These are phyloP conservation scores for Cladopsammia gracilis DNA, from an alignment of 64 coral and sea anemone species.

Conservation along the genomic window DNA sequence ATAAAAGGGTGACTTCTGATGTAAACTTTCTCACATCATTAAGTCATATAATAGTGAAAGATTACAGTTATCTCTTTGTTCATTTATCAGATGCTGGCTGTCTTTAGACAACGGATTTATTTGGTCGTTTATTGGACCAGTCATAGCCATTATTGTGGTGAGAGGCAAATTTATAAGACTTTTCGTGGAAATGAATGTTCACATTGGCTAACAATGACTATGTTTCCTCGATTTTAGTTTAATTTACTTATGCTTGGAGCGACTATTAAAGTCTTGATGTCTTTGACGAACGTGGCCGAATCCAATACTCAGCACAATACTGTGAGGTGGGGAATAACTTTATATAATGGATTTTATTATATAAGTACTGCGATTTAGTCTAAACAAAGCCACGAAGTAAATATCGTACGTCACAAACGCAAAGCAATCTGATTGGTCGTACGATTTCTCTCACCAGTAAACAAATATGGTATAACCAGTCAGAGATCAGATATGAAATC, in stretches of 20 bases:
- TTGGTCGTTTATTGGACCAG: constrained; percentile 33
- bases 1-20: too few relatives aligned
- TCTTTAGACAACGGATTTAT: neutral
- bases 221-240: neutral
- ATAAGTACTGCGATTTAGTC: too few relatives aligned
- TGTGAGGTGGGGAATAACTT: neutral
- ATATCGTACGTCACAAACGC: too few relatives aligned
- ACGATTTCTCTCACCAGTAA: too few relatives aligned
- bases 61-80: too few relatives aligned
- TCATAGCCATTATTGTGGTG: neutral
- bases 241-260: neutral
- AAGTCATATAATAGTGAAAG: too few relatives aligned
- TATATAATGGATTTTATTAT: neutral
- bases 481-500: too few relatives aligned
- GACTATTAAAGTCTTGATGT: constrained; percentile 11
- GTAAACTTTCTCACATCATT: too few relatives aligned
- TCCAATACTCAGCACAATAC: neutral
- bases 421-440: too few relatives aligned
- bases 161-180: neutral
- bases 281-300: neutral
- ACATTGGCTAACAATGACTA: neutral
- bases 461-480: too few relatives aligned
- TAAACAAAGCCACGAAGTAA: too few relatives aligned
- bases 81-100: neutral
- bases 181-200: too few relatives aligned